Conservation (phyloP, 2,113 vertebrate genomes). For the Tragelaphus strepsiceros region DNA sequence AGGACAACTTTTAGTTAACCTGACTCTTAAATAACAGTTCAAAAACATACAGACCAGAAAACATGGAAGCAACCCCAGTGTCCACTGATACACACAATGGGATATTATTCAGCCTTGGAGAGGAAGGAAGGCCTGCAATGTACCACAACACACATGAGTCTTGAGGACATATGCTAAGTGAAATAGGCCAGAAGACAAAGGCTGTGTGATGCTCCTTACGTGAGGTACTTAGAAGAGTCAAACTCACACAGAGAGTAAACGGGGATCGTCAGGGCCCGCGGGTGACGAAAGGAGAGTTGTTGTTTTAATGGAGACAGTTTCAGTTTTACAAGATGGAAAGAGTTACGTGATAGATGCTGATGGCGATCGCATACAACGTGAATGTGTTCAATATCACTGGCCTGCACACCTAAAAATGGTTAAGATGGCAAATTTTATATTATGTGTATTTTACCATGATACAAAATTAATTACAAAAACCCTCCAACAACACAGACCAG, state of each 20-base stretch:
- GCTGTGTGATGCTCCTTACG: neutral
- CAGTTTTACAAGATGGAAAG: neutral
- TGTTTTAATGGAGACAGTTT: neutral
- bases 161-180: neutral
- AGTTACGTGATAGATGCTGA: neutral
- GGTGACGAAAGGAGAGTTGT: fast-evolving
- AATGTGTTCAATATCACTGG: too few species aligned
- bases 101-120: too few species aligned
- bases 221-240: neutral
- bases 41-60: neutral
- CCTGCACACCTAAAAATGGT: too few species aligned
- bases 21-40: neutral
- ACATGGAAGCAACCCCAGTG: neutral
- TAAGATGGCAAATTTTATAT: neutral
- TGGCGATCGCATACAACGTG: neutral
- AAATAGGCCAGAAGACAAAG: too few species aligned
- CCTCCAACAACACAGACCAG: neutral
- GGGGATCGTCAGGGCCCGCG: too few species aligned
- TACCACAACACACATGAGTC: neutral
- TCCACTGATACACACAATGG: neutral
- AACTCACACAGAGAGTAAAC: neutral
- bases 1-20: neutral
- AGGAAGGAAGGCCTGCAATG: neutral
- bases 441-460: neutral
- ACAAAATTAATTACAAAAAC: too few species aligned